Evolutionary conservation across 2,797 vertebrate species (phyloP), one percentile per base, ranked within the genome.

Genomic region (Paedocypris micromegethes): DNA sequence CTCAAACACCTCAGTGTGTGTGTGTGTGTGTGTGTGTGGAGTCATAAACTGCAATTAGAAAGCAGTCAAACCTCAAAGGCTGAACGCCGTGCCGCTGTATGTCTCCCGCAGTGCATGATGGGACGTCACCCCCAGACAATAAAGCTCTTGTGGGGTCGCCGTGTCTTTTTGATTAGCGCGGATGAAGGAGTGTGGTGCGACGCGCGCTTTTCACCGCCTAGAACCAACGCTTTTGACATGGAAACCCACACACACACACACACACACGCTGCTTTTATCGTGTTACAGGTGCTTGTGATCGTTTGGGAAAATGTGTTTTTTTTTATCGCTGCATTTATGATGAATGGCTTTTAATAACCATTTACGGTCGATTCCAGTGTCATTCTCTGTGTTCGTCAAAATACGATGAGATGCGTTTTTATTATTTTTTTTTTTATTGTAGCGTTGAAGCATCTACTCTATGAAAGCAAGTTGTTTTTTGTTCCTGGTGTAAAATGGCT

Each of bases 211-310:
- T 53, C 53, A 37, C 46, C 37, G 43, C n/a, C 58, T 58, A 37
- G 61, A 69, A 58, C 67, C 44, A 69, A 62, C 62, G 58, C 48
- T 2, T 49, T 48, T 69, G 67, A 54, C 67, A 69, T 62, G 6
- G n/a, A 52, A 53, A 9, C 67, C 67, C 51, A 55, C 58, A 61
- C 58, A 68, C 54, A 23, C 48, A 39, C 3, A 45, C 9, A 5
- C 4, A 4, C 53, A 62, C 3, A 39, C 9, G 41, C 50, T 45
- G 40, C 41, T 60, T 59, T 37, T 2, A 9, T 48, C 9, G 4
- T 2, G 46, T 68, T 60, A 67, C 42, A 4, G 51, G 7, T 39
- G 40, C 5, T 23, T 23, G 23, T 23, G 23, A 23, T 23, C 23
- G 23, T 23, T 23, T 23, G 23, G 23, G 23, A 23, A 1, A 23